A percentile compares a stretch with the other conserved stretches of the same genome.
Conservation (phyloP, 2,113 vertebrate genomes). For the Panthera leo region DNA sequence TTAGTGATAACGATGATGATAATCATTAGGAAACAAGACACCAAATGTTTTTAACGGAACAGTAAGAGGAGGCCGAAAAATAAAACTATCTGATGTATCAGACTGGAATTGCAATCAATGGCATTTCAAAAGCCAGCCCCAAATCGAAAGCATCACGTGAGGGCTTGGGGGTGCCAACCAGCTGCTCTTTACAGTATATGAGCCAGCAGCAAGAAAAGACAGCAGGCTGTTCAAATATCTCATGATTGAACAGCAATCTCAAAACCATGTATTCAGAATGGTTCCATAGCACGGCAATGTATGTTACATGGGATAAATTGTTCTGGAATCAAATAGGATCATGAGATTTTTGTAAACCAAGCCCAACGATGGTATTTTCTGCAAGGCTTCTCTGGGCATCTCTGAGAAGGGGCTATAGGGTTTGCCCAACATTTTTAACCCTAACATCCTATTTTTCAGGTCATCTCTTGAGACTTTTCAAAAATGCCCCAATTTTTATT, state of each 20-base stretch:
- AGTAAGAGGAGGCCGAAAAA: background rate
- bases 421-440: background rate
- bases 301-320: background rate
- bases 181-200: background rate
- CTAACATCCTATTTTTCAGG: background rate
- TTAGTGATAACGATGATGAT: constrained; percentile 22
- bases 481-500: background rate
- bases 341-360: background rate
- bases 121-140: constrained; percentile 27
- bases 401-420: background rate
- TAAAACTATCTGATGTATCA: background rate
- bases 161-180: background rate
- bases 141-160: background rate
- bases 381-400: background rate
- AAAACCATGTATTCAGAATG: background rate
- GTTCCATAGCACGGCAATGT: background rate
- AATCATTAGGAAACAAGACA: constrained; percentile 54
- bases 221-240: background rate
- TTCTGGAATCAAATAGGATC: background rate
- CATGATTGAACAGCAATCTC: background rate
- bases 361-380: background rate
- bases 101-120: background rate
- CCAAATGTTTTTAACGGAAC: constrained; percentile 42
- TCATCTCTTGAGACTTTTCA: background rate
- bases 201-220: background rate